phyloP scores from a whole-genome alignment of 64 coral and sea anemone species.

The Catalaphyllia jardinei region DNA sequence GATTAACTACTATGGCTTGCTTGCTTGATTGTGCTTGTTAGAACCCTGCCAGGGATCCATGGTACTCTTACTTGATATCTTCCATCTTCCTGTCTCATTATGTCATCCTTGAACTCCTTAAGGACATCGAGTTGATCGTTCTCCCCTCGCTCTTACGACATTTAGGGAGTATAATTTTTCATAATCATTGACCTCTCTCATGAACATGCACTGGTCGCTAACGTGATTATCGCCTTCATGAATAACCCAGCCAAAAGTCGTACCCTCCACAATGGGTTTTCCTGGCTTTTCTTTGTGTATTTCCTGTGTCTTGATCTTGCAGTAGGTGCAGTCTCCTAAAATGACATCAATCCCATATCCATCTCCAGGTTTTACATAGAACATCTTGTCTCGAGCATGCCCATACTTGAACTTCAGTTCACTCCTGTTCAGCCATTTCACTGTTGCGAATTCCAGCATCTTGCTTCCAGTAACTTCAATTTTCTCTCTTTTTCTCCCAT shows the following conservation, averaged over 20 bases:
- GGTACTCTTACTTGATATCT: constrained; percentile 28
- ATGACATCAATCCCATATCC: constrained; percentile 1
- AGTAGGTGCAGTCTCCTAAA: background rate
- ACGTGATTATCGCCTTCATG: background rate
- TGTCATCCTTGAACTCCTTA: constrained; percentile 43
- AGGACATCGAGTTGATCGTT: constrained; percentile 55
- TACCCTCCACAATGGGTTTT: background rate
- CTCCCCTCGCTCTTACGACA: constrained; percentile 48
- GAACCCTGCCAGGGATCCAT: no score
- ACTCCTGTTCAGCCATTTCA: constrained; percentile 36
- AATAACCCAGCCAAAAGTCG: constrained; percentile 27
- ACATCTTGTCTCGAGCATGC: background rate
- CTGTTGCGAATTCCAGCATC: constrained; percentile 51
- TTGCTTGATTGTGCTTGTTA: no score
- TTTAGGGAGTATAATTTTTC: constrained; percentile 48
- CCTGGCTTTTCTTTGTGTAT: background rate
- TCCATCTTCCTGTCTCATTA: constrained; percentile 28
- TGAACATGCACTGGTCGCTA: background rate
- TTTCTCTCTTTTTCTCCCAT: constrained; percentile 32
- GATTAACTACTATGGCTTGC: no score
- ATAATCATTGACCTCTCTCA: constrained; percentile 34
- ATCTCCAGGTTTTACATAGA: constrained; percentile 2
- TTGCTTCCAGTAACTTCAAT: constrained; percentile 62
- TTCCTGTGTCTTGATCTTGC: constrained; percentile 5
- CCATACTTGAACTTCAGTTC: background rate